phyloP scores from a whole-genome alignment of 2,888 invertebrate species.

The Macrostomum cliftonense region DNA sequence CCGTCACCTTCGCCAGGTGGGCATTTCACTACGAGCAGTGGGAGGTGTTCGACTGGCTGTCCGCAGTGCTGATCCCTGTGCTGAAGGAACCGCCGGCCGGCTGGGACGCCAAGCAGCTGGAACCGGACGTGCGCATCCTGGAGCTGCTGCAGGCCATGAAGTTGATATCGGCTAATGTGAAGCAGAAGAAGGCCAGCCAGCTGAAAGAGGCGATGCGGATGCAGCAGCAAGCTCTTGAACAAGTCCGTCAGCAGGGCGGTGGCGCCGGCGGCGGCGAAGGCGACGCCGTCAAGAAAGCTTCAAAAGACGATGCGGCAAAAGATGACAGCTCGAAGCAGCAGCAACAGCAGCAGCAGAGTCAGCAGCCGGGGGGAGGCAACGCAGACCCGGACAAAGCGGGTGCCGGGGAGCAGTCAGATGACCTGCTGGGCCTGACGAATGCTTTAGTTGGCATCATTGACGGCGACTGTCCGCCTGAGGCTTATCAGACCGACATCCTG shows the following conservation, averaged over 20 bases:
- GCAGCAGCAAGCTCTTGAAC: not conserved
- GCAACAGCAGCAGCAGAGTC: too few species aligned
- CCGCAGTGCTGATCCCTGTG: conserved; percentile 19
- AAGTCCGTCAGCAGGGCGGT: not conserved
- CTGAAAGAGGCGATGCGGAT: conserved; percentile 4
- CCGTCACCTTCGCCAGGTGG: conserved; percentile 28
- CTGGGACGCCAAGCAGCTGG: not conserved
- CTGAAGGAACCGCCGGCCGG: conserved; percentile 18
- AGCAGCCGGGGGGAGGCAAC: too few species aligned
- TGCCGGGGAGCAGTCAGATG: conserved; percentile 15
- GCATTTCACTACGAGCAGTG: conserved; percentile 35
- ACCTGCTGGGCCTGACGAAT: conserved; percentile 26
- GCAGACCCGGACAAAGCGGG: not conserved
- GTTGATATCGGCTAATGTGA: conserved; percentile 17
- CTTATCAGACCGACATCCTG: conserved; percentile 30
- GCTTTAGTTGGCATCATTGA: conserved; percentile 25
- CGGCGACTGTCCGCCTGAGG: conserved; percentile 20
- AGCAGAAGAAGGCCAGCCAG: conserved; percentile 8
- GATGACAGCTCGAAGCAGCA: too few species aligned
- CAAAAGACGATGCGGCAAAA: too few species aligned
- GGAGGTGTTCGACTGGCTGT: conserved; percentile 27
- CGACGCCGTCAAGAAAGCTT: too few species aligned
- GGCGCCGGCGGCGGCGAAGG: not conserved
- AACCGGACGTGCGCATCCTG: conserved; percentile 24
- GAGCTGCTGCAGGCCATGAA: conserved; percentile 26